A percentile compares a stretch with the other conserved stretches of the same genome.
These are phyloP conservation scores for Antechinus flavipes DNA, from an alignment of 2,113 vertebrate species.

Conservation along the genomic window DNA sequence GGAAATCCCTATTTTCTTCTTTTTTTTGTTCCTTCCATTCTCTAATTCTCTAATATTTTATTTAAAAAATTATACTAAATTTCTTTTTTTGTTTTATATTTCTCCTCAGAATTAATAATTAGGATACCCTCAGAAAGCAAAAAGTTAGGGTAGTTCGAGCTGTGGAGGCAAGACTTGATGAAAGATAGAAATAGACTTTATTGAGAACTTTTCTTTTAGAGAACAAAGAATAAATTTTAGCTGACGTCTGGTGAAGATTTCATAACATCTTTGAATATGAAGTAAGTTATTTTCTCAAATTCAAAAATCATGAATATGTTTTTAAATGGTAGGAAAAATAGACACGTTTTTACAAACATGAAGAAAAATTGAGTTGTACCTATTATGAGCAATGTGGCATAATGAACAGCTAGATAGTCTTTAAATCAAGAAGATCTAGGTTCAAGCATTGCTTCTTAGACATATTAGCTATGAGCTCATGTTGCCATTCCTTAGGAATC, in stretches of 20 bases:
- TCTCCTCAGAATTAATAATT: not conserved
- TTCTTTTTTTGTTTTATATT: not conserved
- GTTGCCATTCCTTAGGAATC: not conserved
- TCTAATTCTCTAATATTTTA: not conserved
- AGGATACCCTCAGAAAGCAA: fast-evolving
- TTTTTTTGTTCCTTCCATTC: not conserved
- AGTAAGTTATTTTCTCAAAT: not conserved
- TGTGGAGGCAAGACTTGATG: not conserved
- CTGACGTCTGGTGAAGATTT: slow-evolving; percentile 35
- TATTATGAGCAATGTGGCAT: not conserved
- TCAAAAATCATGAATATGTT: not conserved
- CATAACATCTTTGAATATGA: slow-evolving; percentile 4
- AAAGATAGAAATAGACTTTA: not conserved
- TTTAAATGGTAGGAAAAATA: slow-evolving; percentile 33
- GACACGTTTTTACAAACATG: not conserved
- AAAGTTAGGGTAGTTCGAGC: not conserved
- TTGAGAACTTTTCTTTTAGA: slow-evolving; percentile 28
- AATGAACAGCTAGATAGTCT: not conserved
- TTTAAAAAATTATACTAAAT: not conserved
- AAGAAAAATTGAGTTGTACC: not conserved
- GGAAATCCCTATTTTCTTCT: not conserved
- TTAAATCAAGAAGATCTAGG: not conserved
- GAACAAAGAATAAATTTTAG: not conserved
- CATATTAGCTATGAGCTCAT: not conserved
- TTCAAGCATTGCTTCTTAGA: not conserved